Conservation (phyloP, 2,797 vertebrate genomes). For the Ataeniobius toweri region DNA sequence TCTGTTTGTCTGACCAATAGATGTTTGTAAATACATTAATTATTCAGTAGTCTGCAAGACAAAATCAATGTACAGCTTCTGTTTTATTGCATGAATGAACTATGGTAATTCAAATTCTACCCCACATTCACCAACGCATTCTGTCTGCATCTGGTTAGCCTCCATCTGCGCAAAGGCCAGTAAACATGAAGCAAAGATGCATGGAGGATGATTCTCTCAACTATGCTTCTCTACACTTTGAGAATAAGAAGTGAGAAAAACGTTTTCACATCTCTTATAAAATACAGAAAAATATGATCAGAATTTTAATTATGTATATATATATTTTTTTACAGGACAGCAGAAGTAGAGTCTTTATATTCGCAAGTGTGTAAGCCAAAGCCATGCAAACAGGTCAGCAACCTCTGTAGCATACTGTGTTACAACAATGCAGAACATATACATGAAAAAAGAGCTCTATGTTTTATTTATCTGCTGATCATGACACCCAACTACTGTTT, state of each 20-base stretch:
- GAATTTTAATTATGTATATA: not conserved
- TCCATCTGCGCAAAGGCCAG: slow-evolving; percentile 20
- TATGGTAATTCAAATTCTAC: slow-evolving; percentile 16
- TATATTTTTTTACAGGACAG: slow-evolving; percentile 18
- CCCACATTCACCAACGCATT: slow-evolving; percentile 11
- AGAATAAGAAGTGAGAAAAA: slow-evolving; percentile 45
- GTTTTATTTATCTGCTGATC: not conserved
- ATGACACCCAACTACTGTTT: not conserved
- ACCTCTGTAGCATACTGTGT: not conserved
- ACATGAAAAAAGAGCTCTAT: not conserved
- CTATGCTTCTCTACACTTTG: slow-evolving; percentile 55
- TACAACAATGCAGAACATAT: not conserved
- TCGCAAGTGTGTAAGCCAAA: slow-evolving; percentile 32
- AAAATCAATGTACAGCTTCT: slow-evolving; percentile 6
- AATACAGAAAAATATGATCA: not conserved
- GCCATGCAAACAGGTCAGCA: slow-evolving; percentile 35
- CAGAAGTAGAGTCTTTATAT: slow-evolving; percentile 20
- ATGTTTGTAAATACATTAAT: slow-evolving; percentile 12
- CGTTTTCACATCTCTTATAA: not conserved
- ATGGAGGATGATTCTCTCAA: slow-evolving; percentile 27
- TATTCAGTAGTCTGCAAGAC: not conserved
- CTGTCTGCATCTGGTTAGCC: slow-evolving; percentile 44
- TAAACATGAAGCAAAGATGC: slow-evolving; percentile 10
- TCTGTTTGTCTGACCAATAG: not conserved
- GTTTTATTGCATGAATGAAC: slow-evolving; percentile 40